phyloP scores from a whole-genome alignment of 2,113 vertebrate species.

The Turdus rufiventris region DNA sequence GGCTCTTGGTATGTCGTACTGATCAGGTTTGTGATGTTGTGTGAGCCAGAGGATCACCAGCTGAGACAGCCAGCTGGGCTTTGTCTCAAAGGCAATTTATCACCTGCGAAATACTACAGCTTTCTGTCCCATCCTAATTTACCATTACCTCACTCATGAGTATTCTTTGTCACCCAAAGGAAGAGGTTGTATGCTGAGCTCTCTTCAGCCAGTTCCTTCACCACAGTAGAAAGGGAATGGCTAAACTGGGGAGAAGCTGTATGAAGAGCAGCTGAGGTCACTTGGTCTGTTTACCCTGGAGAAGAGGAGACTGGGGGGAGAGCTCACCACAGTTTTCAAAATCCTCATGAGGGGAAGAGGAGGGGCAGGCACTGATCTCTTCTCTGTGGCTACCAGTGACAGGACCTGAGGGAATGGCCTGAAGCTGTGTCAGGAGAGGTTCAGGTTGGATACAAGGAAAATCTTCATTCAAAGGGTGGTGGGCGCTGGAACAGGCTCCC shows the following conservation, averaged over 20 bases:
- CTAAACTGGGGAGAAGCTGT: background rate
- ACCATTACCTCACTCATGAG: background rate
- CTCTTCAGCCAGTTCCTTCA: background rate
- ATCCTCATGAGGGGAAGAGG: background rate
- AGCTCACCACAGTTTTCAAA: background rate
- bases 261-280: background rate
- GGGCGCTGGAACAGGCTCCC: background rate
- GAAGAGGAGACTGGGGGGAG: background rate
- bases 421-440: background rate
- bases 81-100: background rate
- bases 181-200: background rate
- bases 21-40: background rate
- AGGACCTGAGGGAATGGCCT: background rate
- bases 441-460: background rate
- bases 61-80: background rate
- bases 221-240: background rate
- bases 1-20: background rate
- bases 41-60: background rate
- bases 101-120: background rate
- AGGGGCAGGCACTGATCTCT: background rate
- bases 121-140: background rate
- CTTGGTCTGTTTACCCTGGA: background rate
- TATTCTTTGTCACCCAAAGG: background rate
- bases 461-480: background rate
- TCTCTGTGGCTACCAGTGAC: background rate